Conservation (phyloP, 92 coral and sea anemone genomes). For the Paramuricea clavata region DNA sequence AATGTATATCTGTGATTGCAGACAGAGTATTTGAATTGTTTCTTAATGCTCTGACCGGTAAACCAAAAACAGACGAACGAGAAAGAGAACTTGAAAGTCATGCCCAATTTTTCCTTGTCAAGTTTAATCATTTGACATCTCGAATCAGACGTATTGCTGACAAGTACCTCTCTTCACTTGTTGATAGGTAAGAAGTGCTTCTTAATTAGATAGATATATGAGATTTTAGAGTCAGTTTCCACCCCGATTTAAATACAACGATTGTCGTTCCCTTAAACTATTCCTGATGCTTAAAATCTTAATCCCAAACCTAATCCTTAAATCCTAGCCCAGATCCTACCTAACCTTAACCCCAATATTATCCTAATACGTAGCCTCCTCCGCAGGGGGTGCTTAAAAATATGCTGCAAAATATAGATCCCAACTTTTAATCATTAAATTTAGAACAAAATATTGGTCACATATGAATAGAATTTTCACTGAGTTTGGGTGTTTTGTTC, state of each 20-base stretch:
- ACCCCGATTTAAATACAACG: neutral
- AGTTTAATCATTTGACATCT: constrained; percentile 88
- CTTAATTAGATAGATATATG: neutral
- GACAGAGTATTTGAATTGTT: constrained; percentile 91
- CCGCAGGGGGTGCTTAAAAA: no score
- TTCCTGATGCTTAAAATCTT: no score
- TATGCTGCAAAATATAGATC: no score
- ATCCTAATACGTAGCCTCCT: no score
- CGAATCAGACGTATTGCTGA: constrained; percentile 96
- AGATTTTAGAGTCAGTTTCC: no score
- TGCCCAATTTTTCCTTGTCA: constrained; percentile 91
- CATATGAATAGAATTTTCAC: no score
- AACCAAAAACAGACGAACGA: constrained; percentile 83
- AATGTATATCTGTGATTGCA: constrained; percentile 90
- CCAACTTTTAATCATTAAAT: no score
- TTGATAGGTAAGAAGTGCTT: constrained; percentile 80
- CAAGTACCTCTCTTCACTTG: constrained; percentile 86
- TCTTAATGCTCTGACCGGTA: constrained; percentile 83
- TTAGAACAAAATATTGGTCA: no score
- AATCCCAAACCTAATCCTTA: no score
- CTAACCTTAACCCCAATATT: no score
- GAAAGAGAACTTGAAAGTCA: constrained; percentile 89
- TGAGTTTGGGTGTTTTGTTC: no score
- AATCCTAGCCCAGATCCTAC: no score
- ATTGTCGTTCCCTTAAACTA: neutral